phyloP scores from a whole-genome alignment of 2,113 vertebrate genomes.

The Hipposideros armiger region DNA sequence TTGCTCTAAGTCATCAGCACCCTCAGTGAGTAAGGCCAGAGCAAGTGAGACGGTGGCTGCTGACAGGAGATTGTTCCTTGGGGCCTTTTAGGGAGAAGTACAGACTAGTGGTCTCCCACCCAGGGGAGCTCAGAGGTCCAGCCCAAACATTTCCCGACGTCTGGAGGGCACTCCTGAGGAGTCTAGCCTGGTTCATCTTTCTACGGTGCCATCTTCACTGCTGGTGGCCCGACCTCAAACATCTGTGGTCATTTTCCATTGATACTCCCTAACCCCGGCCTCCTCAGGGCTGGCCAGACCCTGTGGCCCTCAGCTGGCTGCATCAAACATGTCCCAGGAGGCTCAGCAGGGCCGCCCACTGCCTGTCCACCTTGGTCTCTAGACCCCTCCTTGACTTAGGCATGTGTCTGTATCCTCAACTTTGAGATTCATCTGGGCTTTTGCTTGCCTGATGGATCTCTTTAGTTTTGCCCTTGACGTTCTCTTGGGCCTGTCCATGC shows the following conservation, averaged over 20 bases:
- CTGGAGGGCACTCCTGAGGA: background rate
- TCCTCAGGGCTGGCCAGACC: background rate
- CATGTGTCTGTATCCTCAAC: background rate
- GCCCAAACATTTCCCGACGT: background rate
- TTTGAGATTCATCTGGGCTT: background rate
- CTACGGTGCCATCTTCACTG: background rate
- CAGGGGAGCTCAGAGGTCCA: background rate
- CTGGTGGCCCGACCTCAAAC: background rate
- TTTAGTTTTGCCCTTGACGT: background rate
- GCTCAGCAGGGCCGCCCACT: rapidly evolving
- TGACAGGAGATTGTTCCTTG: background rate
- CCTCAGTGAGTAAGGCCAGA: background rate
- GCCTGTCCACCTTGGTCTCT: background rate
- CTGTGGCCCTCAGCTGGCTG: background rate
- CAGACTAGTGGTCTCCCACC: background rate
- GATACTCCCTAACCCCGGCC: background rate
- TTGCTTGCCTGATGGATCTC: background rate
- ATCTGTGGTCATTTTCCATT: background rate
- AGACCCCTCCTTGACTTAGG: background rate
- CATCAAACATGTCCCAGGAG: background rate
- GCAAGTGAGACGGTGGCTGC: background rate
- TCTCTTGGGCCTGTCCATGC: rapidly evolving
- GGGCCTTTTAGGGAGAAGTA: background rate
- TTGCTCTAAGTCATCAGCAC: background rate
- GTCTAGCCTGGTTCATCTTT: background rate